Conservation (phyloP, 23 tunicate species). For the Oikopleura dioica region DNA sequence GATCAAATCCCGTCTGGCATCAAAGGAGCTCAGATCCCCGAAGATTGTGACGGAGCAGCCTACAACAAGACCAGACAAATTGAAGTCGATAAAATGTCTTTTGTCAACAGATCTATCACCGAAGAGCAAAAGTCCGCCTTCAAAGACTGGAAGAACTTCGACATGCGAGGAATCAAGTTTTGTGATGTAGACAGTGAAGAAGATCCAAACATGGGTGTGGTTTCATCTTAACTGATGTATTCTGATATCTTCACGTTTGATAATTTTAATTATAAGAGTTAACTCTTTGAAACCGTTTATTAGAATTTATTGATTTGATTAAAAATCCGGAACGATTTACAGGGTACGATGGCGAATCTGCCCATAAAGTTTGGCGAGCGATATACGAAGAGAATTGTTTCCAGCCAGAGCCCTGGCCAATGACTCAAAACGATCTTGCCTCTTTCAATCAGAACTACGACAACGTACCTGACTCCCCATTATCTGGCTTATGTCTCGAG, state of each 20-base stretch:
- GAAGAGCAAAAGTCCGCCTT: too few species aligned
- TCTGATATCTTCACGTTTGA: background rate
- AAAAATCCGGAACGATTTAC: slow-evolving; percentile 70
- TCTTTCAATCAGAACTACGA: background rate
- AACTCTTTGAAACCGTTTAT: background rate
- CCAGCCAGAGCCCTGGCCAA: slow-evolving; percentile 13
- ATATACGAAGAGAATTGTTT: slow-evolving; percentile 93
- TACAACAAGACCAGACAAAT: too few species aligned
- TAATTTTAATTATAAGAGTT: background rate
- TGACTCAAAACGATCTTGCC: background rate
- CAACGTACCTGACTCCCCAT: background rate
- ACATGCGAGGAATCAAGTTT: slow-evolving; percentile 47
- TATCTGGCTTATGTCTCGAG: slow-evolving; percentile 55
- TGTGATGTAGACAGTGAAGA: slow-evolving; percentile 31
- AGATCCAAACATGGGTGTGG: background rate
- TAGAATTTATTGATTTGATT: slow-evolving; percentile 35
- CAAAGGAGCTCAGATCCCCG: too few species aligned
- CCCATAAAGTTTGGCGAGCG: slow-evolving; percentile 66
- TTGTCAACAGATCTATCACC: too few species aligned
- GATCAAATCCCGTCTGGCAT: too few species aligned
- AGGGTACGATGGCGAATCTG: slow-evolving; percentile 71
- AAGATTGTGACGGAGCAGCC: too few species aligned
- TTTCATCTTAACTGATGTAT: background rate
- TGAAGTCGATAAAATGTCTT: too few species aligned
- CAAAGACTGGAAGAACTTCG: too few species aligned